Evolutionary conservation across 2,113 vertebrate species (phyloP), one percentile per base, ranked within the genome.

Genomic region (Mystacornis crossleyi): DNA sequence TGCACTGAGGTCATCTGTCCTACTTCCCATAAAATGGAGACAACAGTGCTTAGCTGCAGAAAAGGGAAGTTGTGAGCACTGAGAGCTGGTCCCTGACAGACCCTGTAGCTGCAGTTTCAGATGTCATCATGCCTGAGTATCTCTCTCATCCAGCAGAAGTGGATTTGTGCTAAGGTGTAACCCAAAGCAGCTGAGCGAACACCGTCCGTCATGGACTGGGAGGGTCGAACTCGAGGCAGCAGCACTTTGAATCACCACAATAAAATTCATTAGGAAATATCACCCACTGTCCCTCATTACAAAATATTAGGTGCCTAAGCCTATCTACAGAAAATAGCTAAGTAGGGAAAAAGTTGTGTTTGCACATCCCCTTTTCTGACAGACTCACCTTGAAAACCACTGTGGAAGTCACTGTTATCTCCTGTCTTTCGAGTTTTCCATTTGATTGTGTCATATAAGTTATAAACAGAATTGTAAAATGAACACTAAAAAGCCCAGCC

Each of bases 391-490:
- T 88, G 88, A 86, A 77, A 93, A 65, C 28, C 36, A 13, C 16
- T 0, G 0, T 5, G 53, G 45, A 86, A 75, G 31, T 67, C 62
- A 77, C 47, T 0, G 0, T 36, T 65, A 58, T 12, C 42, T 86
- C 25, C 73, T 34, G 6, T 34, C 42, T 79, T 65, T 64, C 3
- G 21, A 70, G 38, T 77, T 94, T 93, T 60, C 13, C 8, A 26
- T 82, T 93, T 92, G 36, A 80, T 81, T 83, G 54, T 89, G 80
- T 40, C 71, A n/a, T 92, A 55, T 75, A 93, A 85, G 40, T 53
- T 83, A 77, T 38, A 93, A 94, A 89, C 69, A 89, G 75, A 86
- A 70, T 38, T 83, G 71, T 92, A 92, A 90, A 95, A 77, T 34
- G 26, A 90, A 18, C 58, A 78, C 33, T 86, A 86, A 95, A 92